Percentiles rank a stretch among this genome's conserved stretches.
These are phyloP conservation scores for Hydra vulgaris DNA, from an alignment of 30 jellyfish, hydroid and myxozoan species.

Conservation along the genomic window DNA sequence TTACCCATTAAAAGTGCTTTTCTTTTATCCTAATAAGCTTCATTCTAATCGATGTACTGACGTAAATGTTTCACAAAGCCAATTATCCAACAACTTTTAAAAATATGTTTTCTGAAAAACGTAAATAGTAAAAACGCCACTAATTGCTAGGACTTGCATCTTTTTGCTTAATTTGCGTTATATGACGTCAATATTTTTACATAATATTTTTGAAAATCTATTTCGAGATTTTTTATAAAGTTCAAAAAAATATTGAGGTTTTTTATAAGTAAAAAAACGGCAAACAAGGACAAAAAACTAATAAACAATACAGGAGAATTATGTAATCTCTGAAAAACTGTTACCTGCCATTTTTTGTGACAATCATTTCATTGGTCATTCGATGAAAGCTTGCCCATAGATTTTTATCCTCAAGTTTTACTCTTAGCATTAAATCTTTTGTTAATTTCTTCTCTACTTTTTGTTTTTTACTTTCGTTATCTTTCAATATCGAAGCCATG, in stretches of 20 bases:
- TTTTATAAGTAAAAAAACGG: no score
- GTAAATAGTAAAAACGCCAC: background rate
- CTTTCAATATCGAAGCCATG: slow-evolving; percentile 79
- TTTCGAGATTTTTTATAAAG: background rate
- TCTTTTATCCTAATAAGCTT: no score
- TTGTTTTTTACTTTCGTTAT: slow-evolving; percentile 30
- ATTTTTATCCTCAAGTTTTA: slow-evolving; percentile 63
- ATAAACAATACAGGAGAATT: no score
- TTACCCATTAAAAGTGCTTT: no score
- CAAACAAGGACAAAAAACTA: no score
- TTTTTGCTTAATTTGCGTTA: background rate
- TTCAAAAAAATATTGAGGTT: no score
- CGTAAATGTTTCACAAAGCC: background rate
- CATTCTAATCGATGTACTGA: no score
- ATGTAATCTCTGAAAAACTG: no score
- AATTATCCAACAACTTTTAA: background rate
- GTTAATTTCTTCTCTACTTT: slow-evolving; percentile 2
- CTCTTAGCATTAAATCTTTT: slow-evolving; percentile 45
- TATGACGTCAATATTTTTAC: background rate
- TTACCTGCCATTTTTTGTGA: slow-evolving; percentile 98
- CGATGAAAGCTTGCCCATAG: slow-evolving; percentile 93
- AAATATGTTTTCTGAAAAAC: background rate
- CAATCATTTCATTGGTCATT: slow-evolving; percentile 96
- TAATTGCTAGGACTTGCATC: background rate
- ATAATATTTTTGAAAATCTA: background rate